A percentile compares a stretch with the other conserved stretches of the same genome.
phyloP scores from a whole-genome alignment of 2,888 invertebrate species.

The Clanis bilineata region DNA sequence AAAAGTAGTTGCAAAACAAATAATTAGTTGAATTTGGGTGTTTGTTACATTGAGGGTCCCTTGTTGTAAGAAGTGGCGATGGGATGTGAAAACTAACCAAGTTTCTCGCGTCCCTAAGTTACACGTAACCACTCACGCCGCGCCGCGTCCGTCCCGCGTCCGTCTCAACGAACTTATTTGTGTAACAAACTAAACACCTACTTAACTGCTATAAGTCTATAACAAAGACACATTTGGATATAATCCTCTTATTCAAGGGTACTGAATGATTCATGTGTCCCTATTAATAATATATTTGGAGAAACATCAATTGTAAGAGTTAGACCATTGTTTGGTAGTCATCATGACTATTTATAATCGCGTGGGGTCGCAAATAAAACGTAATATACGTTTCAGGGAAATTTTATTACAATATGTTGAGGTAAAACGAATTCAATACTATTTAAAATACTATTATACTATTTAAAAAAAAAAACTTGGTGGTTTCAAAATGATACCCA shows the following conservation, averaged over 20 bases:
- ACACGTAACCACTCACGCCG: slow-evolving; percentile 54
- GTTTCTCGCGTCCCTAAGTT: slow-evolving; percentile 75
- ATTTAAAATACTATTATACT: too few species aligned
- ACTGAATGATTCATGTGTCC: neutral
- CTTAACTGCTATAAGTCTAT: slow-evolving; percentile 13
- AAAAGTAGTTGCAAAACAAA: neutral
- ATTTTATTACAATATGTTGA: too few species aligned
- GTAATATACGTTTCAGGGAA: neutral
- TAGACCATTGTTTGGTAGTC: neutral
- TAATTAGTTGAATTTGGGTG: slow-evolving; percentile 26
- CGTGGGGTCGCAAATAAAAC: neutral
- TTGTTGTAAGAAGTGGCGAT: slow-evolving; percentile 45
- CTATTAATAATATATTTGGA: neutral
- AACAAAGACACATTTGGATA: slow-evolving; percentile 23
- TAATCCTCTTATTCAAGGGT: slow-evolving; percentile 19
- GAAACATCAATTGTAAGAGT: neutral
- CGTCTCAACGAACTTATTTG: slow-evolving; percentile 62
- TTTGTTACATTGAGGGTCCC: slow-evolving; percentile 44
- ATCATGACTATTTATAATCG: neutral
- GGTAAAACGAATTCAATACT: too few species aligned
- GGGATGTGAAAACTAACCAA: slow-evolving; percentile 57
- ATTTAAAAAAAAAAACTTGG: too few species aligned
- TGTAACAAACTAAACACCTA: slow-evolving; percentile 35
- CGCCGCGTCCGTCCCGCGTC: too few species aligned
- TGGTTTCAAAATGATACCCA: too few species aligned